These are phyloP conservation scores for Eubucco bourcierii DNA, from an alignment of 2,113 vertebrate genomes.

Conservation along the genomic window DNA sequence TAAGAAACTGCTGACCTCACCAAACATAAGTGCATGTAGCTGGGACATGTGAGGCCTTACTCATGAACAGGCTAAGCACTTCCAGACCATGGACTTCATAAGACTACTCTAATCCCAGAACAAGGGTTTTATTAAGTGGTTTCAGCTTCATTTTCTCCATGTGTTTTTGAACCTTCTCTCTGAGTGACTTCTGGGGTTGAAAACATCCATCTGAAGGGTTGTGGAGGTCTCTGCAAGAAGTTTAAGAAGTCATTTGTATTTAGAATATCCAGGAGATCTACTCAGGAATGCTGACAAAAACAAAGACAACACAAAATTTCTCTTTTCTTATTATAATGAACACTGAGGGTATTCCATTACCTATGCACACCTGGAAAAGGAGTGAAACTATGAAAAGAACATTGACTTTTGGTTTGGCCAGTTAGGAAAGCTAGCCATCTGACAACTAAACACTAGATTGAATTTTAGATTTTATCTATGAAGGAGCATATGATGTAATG, in stretches of 20 bases:
- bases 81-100: not conserved
- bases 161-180: conserved; percentile 47
- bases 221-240: conserved; percentile 62
- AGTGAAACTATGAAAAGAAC: not conserved
- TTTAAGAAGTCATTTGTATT: conserved; percentile 2
- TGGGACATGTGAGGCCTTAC: not conserved
- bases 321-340: not conserved
- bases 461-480: not conserved
- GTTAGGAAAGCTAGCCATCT: not conserved
- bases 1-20: not conserved
- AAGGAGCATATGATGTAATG: not conserved
- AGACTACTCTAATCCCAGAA: conserved; percentile 47
- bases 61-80: not conserved
- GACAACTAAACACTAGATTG: not conserved
- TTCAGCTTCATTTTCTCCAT: conserved; percentile 62
- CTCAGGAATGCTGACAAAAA: not conserved
- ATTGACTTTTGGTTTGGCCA: not conserved
- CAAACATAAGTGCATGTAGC: not conserved
- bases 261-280: not conserved
- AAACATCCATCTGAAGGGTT: not conserved
- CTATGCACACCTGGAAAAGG: not conserved
- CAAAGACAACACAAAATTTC: not conserved
- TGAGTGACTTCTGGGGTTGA: conserved; percentile 1
- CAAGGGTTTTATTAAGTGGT: conserved; percentile 42
- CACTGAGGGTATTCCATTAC: not conserved